Base-by-base conservation (phyloP, 2,797 vertebrate genomes). In the Sebastes hubbsi region DNA sequence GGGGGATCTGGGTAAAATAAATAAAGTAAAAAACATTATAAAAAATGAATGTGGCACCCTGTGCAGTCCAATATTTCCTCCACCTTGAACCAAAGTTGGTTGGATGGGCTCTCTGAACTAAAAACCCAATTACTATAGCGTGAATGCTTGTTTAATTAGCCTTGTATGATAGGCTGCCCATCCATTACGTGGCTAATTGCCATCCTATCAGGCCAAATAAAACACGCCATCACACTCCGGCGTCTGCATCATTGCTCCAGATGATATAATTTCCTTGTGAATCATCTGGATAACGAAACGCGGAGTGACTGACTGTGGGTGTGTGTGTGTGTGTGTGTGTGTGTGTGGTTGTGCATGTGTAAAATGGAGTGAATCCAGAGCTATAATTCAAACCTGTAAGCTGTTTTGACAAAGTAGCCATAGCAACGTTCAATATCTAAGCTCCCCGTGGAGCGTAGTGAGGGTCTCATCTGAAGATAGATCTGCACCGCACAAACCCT, bases 121-220 rank as follows among this genome's bases (percentile, higher is more conserved):
- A 88, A 93, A 93, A 83, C 80, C 87, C 83, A 90, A 79, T 91
- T 89, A 93, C 87, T 91, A 81, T 81, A 87, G 90, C 89, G 68
- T 94, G 92, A 93, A 86, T 84, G 83, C 71, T 80, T 81, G 88
- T 89, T 92, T 94, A 96, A 95, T 96, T 95, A 94, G 88, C 89
- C 93, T 84, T 84, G 89, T 94, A 77, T 95, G 92, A 95, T 93
- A 42, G 90, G 87, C 93, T 93, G 92, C 92, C 91, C 90, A 92
- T 92, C 89, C 92, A 94, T 94, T 96, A 94, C 82, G 90, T 82
- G 91, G 89, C 93, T 95, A 94, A 95, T 95, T 95, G 93, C 89
- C 81, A 85, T 88, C 90, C 92, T 91, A 96, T 94, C 92, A 94
- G 85, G 83, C 82, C 85, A 91, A 92, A 95, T 95, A 93, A 94